Conservation (phyloP, 2,797 vertebrate genomes). For the Thripadectes ignobilis region DNA sequence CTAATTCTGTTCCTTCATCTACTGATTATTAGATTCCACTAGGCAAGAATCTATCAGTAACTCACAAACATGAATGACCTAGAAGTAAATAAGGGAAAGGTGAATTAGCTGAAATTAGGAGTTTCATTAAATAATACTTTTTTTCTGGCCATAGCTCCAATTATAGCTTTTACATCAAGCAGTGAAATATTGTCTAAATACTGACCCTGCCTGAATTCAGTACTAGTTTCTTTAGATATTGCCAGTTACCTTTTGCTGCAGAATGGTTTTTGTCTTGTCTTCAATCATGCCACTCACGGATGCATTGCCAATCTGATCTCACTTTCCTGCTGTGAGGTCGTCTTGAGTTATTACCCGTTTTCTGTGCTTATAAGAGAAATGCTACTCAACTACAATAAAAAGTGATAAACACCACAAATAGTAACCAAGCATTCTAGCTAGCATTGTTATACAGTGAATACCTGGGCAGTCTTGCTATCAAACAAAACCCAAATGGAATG, state of each 20-base stretch:
- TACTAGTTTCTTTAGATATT: neutral
- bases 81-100: neutral
- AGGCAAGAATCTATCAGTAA: neutral
- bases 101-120: neutral
- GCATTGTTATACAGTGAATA: neutral
- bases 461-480: constrained; percentile 2
- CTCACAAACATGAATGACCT: neutral
- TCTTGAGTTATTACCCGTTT: constrained; percentile 39
- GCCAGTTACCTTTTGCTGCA: constrained; percentile 37
- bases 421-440: neutral
- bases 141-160: neutral
- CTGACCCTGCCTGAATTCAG: constrained; percentile 19
- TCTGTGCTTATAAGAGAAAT: constrained; percentile 36
- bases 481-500: constrained; percentile 16
- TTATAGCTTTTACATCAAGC: neutral
- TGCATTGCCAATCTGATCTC: constrained; percentile 17
- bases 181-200: constrained; percentile 1
- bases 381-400: constrained; percentile 19
- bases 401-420: constrained; percentile 36
- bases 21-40: neutral
- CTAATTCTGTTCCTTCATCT: neutral
- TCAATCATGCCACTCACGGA: constrained; percentile 27
- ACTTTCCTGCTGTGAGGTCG: constrained; percentile 16
- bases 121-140: neutral
- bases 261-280: constrained; percentile 5